Evolutionary conservation across 2,888 invertebrate species (phyloP).

Genomic region (Zootermopsis nevadensis): DNA sequence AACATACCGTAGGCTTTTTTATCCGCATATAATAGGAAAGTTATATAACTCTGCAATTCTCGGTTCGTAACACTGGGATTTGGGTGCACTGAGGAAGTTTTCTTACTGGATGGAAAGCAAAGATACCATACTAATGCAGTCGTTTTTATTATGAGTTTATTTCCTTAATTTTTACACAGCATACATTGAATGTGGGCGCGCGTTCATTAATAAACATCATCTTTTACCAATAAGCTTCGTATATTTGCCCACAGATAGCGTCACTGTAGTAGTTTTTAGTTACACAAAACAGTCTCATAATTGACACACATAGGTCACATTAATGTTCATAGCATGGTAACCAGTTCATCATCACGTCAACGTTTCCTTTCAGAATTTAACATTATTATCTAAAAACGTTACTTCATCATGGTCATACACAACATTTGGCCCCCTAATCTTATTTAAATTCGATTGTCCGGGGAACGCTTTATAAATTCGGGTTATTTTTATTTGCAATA

Average conservation of each 20-base stretch:
- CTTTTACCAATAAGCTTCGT: slow-evolving; percentile 30
- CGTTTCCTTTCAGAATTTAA: background rate
- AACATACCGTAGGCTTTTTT: no score
- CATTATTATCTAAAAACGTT: background rate
- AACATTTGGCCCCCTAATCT: slow-evolving; percentile 9
- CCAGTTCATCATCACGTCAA: background rate
- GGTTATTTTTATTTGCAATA: slow-evolving; percentile 16
- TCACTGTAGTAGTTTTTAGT: slow-evolving; percentile 33
- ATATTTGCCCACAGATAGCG: slow-evolving; percentile 36
- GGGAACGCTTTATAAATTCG: slow-evolving; percentile 26
- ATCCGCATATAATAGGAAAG: no score
- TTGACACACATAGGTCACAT: slow-evolving; percentile 33
- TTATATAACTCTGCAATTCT: no score
- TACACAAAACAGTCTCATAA: slow-evolving; percentile 40
- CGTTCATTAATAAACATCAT: background rate
- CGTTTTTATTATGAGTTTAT: slow-evolving; percentile 21
- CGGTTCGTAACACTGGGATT: no score
- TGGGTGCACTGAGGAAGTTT: no score
- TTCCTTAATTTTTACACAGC: slow-evolving; percentile 37
- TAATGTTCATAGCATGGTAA: background rate
- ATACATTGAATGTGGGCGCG: slow-evolving; percentile 28
- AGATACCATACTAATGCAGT: background rate
- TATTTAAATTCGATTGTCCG: slow-evolving; percentile 22
- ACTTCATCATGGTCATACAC: background rate
- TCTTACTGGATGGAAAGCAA: no score